Evolutionary conservation across 1,140 invertebrate species (phyloP).

Genomic region (Elymnias hypermnestra): DNA sequence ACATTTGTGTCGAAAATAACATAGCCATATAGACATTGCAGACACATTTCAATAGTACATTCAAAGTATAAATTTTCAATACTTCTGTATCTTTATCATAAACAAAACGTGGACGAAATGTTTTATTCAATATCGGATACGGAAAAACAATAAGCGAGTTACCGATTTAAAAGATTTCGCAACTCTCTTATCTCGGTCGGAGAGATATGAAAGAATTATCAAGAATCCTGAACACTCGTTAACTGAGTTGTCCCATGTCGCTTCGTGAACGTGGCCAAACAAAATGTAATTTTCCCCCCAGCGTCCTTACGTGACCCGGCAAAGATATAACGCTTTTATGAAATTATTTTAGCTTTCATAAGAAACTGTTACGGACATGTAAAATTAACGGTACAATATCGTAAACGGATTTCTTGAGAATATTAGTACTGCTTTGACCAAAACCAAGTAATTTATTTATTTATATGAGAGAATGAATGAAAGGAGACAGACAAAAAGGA

Average conservation of each 20-base stretch:
- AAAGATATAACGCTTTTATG: constrained; percentile 67
- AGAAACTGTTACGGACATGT: constrained; percentile 48
- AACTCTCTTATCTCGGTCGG: constrained; percentile 39
- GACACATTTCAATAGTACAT: too few species aligned
- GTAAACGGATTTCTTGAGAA: neutral
- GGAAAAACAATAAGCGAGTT: constrained; percentile 34
- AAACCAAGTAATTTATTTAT: too few species aligned
- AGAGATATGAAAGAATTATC: constrained; percentile 58
- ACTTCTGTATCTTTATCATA: constrained; percentile 5
- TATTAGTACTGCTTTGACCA: too few species aligned
- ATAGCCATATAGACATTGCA: too few species aligned
- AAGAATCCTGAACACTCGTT: constrained; percentile 63
- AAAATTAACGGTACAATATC: constrained; percentile 37
- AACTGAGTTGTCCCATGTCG: constrained; percentile 63
- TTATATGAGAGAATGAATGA: too few species aligned
- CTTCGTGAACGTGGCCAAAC: constrained; percentile 55
- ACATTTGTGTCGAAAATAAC: too few species aligned
- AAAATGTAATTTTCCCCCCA: constrained; percentile 70
- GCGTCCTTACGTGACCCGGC: constrained; percentile 64
- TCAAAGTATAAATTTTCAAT: too few species aligned
- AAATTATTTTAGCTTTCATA: constrained; percentile 65
- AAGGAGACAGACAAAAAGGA: too few species aligned
- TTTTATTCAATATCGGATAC: constrained; percentile 29
- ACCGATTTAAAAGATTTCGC: constrained; percentile 39
- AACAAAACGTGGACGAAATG: constrained; percentile 11